A percentile compares a stretch with the other conserved stretches of the same genome.
phyloP scores from a whole-genome alignment of 2,113 vertebrate genomes.

The Microcebus griseorufus region DNA sequence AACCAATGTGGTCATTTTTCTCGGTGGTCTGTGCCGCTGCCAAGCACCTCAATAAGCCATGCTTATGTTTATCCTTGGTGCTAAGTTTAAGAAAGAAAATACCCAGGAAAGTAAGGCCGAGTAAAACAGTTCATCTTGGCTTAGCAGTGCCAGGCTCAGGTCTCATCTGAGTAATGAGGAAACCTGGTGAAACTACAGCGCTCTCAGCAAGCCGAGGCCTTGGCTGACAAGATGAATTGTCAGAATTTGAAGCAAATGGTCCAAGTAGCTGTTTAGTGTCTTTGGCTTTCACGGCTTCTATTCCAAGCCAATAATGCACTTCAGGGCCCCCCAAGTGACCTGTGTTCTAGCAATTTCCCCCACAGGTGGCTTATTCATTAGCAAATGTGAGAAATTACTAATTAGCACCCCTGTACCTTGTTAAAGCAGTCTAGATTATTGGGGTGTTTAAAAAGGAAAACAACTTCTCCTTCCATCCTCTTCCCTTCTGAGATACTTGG shows the following conservation, averaged over 20 bases:
- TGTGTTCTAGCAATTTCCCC: not conserved
- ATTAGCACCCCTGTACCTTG: not conserved
- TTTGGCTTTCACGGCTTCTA: not conserved
- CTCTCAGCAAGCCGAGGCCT: not conserved
- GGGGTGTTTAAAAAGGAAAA: not conserved
- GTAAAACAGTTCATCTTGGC: not conserved
- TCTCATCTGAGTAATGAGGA: not conserved
- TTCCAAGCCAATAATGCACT: not conserved
- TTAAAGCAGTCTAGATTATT: not conserved
- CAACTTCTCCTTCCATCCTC: not conserved
- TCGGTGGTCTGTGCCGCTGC: not conserved
- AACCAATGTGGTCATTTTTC: not conserved
- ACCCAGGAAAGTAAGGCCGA: not conserved
- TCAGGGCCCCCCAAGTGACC: not conserved
- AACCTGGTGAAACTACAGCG: not conserved
- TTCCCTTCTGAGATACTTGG: not conserved
- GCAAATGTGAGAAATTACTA: slow-evolving; percentile 17
- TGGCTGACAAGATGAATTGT: not conserved
- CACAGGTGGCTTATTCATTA: not conserved
- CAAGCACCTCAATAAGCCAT: not conserved
- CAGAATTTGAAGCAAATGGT: slow-evolving; percentile 27
- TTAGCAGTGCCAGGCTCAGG: not conserved
- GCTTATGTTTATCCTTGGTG: not conserved
- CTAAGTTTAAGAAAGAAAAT: slow-evolving; percentile 28
- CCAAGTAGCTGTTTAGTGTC: slow-evolving; percentile 8